These are phyloP conservation scores for Pholis gunnellus DNA, from an alignment of 2,113 vertebrate species.

Conservation along the genomic window DNA sequence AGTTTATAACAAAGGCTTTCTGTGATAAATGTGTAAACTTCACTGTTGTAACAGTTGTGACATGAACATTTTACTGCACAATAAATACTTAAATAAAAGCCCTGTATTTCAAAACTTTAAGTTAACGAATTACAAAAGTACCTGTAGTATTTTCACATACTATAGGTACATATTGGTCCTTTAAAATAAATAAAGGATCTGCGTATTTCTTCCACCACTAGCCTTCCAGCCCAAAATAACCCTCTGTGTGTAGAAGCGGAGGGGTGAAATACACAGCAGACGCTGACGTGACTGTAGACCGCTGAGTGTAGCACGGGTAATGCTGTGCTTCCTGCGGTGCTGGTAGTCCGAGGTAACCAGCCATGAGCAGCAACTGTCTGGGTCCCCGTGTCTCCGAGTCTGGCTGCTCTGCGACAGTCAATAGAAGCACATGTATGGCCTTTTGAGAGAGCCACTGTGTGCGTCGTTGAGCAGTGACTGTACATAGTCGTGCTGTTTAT, in stretches of 20 bases:
- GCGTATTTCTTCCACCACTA: too few relatives aligned
- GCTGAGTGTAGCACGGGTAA: not conserved
- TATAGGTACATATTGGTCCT: too few relatives aligned
- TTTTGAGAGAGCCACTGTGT: not conserved
- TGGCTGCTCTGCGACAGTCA: not conserved
- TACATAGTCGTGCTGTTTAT: not conserved
- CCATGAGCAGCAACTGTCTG: not conserved
- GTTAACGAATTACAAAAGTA: too few relatives aligned
- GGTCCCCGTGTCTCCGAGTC: not conserved
- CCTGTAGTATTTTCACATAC: too few relatives aligned
- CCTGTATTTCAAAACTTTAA: too few relatives aligned
- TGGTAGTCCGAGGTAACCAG: not conserved
- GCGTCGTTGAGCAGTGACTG: not conserved
- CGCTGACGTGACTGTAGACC: not conserved
- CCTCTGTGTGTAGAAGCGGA: not conserved
- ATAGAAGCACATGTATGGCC: not conserved
- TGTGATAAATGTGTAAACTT: too few relatives aligned
- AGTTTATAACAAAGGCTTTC: too few relatives aligned
- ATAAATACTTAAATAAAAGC: not conserved
- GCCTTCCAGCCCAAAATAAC: not conserved
- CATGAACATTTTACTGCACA: not conserved
- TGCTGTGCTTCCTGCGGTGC: not conserved
- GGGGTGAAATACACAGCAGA: not conserved
- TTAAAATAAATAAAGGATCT: too few relatives aligned
- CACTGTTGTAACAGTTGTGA: too few relatives aligned